Percentiles rank a stretch among this genome's conserved stretches.
These are phyloP conservation scores for Montipora efflorescens DNA, from an alignment of 64 coral and sea anemone genomes.

Conservation along the genomic window DNA sequence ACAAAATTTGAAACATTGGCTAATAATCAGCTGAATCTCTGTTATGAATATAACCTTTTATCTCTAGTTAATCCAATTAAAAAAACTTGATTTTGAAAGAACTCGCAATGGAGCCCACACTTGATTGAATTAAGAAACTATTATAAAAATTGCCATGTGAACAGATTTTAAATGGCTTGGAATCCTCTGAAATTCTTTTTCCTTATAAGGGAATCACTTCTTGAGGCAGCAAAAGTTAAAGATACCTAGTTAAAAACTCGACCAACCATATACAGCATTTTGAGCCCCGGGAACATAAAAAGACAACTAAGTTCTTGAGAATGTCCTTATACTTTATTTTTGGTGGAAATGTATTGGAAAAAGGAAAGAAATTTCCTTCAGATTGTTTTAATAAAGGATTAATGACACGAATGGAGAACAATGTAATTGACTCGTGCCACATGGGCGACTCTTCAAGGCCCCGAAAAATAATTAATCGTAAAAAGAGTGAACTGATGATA, in stretches of 20 bases:
- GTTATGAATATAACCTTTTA: not conserved
- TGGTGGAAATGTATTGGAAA: too few species aligned
- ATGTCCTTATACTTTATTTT: too few species aligned
- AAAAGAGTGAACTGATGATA: too few species aligned
- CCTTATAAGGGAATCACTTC: conserved; percentile 10
- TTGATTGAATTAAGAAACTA: not conserved
- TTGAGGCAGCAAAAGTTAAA: not conserved
- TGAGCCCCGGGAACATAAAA: too few species aligned
- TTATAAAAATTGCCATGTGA: not conserved
- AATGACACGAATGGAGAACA: too few species aligned
- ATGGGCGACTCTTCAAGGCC: too few species aligned
- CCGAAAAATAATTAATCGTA: too few species aligned
- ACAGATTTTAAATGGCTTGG: not conserved
- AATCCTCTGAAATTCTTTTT: not conserved
- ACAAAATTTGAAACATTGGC: not conserved
- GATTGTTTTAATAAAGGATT: too few species aligned
- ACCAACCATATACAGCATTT: too few species aligned
- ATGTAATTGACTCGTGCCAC: too few species aligned
- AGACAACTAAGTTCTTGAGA: too few species aligned
- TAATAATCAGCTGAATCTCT: not conserved
- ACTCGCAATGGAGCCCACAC: not conserved
- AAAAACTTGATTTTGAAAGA: not conserved
- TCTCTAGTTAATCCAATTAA: not conserved
- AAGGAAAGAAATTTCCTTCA: too few species aligned
- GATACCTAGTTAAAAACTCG: not conserved